These are phyloP conservation scores for Salticus scenicus DNA, from an alignment of 2,888 invertebrate species.

Conservation along the genomic window DNA sequence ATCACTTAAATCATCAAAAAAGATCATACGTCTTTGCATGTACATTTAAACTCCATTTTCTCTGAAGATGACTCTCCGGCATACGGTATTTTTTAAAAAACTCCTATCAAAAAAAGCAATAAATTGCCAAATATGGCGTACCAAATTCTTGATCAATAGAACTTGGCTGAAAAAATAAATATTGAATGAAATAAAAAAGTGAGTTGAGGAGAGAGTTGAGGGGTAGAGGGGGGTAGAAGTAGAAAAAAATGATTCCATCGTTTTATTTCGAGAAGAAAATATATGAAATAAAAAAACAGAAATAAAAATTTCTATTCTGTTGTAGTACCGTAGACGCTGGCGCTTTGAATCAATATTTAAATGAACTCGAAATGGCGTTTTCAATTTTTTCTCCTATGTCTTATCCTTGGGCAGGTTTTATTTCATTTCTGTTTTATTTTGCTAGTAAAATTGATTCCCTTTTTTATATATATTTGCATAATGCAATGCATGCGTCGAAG, in stretches of 20 bases:
- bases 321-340: slow-evolving; percentile 50
- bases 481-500: slow-evolving; percentile 44
- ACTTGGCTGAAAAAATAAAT: slow-evolving; percentile 60
- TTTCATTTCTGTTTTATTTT: slow-evolving; percentile 67
- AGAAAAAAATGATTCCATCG: slow-evolving; percentile 64
- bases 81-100: slow-evolving; percentile 2
- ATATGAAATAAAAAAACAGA: slow-evolving; percentile 67
- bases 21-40: background rate
- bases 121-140: slow-evolving; percentile 66
- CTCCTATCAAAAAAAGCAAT: slow-evolving; percentile 42
- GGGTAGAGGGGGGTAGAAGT: slow-evolving; percentile 17
- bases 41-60: background rate
- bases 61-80: background rate
- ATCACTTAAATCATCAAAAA: slow-evolving; percentile 3
- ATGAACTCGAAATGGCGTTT: slow-evolving; percentile 71
- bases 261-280: slow-evolving; percentile 69
- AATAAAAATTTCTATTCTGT: slow-evolving; percentile 68
- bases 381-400: slow-evolving; percentile 67
- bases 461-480: slow-evolving; percentile 67
- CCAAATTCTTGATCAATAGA: slow-evolving; percentile 61
- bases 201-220: slow-evolving; percentile 1
- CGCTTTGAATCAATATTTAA: slow-evolving; percentile 70
- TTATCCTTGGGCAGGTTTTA: slow-evolving; percentile 69
- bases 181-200: slow-evolving; percentile 48
- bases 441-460: slow-evolving; percentile 67